A percentile compares a stretch with the other conserved stretches of the same genome.
Conservation (phyloP, 2,888 invertebrate species). For the Oscheius sp. region DNA sequence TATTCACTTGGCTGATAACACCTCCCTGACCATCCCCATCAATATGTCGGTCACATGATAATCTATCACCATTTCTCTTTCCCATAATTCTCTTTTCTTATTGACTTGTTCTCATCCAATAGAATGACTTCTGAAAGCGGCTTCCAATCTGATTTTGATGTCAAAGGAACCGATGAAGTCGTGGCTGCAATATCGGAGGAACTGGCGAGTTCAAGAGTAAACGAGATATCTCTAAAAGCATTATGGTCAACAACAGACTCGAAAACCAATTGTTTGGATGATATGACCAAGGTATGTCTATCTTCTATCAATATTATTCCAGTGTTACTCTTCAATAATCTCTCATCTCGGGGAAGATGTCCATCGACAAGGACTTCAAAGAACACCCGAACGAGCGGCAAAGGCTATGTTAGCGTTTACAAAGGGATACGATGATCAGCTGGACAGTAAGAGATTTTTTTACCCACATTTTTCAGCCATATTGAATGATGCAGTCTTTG, state of each 20-base stretch:
- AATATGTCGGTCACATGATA: no score
- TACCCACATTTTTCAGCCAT: slow-evolving; percentile 78
- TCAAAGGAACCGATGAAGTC: background rate
- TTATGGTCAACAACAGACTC: background rate
- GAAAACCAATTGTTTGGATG: background rate
- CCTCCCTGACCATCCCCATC: no score
- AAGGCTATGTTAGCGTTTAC: slow-evolving; percentile 99
- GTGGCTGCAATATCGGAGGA: background rate
- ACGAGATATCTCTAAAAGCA: no score
- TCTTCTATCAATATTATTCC: background rate
- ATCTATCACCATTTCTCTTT: no score
- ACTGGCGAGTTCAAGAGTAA: background rate
- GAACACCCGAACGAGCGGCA: slow-evolving; percentile 96
- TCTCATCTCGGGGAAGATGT: slow-evolving; percentile 62
- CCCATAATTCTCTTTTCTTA: background rate
- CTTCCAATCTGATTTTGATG: slow-evolving; percentile 8
- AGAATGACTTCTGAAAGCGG: slow-evolving; percentile 7
- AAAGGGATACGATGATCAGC: slow-evolving; percentile 95
- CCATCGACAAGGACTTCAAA: slow-evolving; percentile 78
- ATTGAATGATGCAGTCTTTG: slow-evolving; percentile 94
- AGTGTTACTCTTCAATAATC: slow-evolving; percentile 62
- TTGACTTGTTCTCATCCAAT: background rate
- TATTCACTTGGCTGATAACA: background rate
- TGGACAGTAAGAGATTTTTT: slow-evolving; percentile 80
- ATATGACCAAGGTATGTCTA: slow-evolving; percentile 20